Conservation (phyloP, 1,140 invertebrate genomes). For the Sesamia nonagrioides region DNA sequence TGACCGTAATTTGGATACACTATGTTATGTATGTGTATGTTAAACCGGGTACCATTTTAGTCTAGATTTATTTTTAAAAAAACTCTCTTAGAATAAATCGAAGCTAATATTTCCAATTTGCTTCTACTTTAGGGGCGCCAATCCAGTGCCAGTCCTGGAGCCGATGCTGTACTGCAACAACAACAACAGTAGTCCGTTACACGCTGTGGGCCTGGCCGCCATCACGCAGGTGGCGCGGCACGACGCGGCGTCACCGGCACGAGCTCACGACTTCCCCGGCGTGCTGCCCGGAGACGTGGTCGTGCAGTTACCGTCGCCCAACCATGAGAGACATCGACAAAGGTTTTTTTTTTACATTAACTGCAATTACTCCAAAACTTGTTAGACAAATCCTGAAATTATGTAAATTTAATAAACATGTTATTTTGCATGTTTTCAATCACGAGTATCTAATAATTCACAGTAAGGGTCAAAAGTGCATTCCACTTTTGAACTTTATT, state of each 20-base stretch:
- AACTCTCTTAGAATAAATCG: background rate
- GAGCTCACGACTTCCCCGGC: constrained; percentile 85
- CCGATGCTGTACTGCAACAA: constrained; percentile 81
- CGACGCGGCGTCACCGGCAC: constrained; percentile 75
- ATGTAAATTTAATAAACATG: no score
- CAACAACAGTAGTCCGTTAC: constrained; percentile 87
- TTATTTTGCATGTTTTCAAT: no score
- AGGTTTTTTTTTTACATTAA: constrained; percentile 4
- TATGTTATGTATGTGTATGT: no score
- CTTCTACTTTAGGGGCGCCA: constrained; percentile 62
- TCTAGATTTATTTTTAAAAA: no score
- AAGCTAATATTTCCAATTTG: background rate
- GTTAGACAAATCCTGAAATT: no score
- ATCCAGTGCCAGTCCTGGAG: constrained; percentile 67
- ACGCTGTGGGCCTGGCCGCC: constrained; percentile 89
- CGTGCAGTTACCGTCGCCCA: constrained; percentile 81
- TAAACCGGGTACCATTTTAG: no score
- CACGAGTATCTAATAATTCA: no score
- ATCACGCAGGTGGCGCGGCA: constrained; percentile 88
- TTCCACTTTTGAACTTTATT: no score
- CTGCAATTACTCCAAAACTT: no score
- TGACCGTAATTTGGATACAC: no score
- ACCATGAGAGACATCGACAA: constrained; percentile 66
- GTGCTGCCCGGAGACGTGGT: constrained; percentile 86
- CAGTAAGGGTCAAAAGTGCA: no score